Conservation (phyloP, 2,113 vertebrate genomes). For the Melanocharis versteri region DNA sequence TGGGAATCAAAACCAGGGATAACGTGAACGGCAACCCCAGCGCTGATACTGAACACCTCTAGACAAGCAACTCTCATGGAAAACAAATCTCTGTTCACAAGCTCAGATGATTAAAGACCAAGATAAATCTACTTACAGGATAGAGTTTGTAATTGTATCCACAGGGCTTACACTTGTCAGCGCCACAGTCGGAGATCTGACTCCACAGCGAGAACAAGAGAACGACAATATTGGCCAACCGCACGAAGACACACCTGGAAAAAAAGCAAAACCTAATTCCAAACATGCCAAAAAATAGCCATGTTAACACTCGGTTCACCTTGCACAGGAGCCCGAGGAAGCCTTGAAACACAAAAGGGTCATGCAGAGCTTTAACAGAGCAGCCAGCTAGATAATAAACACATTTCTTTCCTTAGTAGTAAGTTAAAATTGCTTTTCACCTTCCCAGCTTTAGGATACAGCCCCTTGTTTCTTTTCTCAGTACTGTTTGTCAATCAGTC, state of each 20-base stretch:
- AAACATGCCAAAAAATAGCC: not conserved
- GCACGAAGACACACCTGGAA: constrained; percentile 90
- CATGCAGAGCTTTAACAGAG: not conserved
- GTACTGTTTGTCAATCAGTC: not conserved
- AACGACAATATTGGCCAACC: constrained; percentile 89
- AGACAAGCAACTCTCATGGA: not conserved
- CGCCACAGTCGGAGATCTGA: constrained; percentile 80
- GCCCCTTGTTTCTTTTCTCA: not conserved
- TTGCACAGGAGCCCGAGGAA: not conserved
- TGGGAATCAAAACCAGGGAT: not conserved
- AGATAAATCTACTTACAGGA: constrained; percentile 78
- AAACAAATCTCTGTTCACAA: not conserved
- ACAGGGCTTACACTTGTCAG: constrained; percentile 72
- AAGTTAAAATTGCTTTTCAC: not conserved
- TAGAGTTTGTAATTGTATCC: constrained; percentile 89
- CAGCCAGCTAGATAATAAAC: not conserved
- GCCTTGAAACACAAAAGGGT: not conserved
- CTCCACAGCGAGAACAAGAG: constrained; percentile 89
- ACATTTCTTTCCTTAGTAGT: not conserved
- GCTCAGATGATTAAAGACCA: not conserved
- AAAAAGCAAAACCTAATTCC: not conserved
- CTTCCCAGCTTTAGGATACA: not conserved
- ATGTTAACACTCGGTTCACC: not conserved
- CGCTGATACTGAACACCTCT: not conserved
- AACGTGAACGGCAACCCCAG: not conserved